A percentile compares a stretch with the other conserved stretches of the same genome.
phyloP scores from a whole-genome alignment of 2,797 vertebrate genomes.

The Myiothlypis coronata region DNA sequence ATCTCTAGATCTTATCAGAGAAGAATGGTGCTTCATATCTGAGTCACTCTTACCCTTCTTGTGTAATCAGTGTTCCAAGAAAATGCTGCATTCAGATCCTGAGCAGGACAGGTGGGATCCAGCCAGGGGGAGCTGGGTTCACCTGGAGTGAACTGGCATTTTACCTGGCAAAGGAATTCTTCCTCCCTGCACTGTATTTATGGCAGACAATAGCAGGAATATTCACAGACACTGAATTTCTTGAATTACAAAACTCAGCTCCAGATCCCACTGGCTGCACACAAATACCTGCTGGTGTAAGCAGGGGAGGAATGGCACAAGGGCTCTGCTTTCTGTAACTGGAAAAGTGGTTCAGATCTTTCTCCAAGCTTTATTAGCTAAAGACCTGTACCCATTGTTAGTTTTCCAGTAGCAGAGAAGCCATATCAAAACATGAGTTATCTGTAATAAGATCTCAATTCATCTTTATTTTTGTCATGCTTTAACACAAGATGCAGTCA shows the following conservation, averaged over 20 bases:
- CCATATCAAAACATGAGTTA: not conserved
- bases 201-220: not conserved
- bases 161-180: not conserved
- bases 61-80: not conserved
- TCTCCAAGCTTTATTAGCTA: not conserved
- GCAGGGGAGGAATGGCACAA: not conserved
- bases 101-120: not conserved
- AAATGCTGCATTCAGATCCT: not conserved
- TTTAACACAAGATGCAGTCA: not conserved
- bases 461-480: not conserved
- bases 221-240: not conserved
- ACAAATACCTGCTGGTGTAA: not conserved
- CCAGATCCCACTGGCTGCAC: not conserved
- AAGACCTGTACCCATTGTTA: not conserved
- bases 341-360: not conserved
- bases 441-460: not conserved
- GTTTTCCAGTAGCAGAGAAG: not conserved
- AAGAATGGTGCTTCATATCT: not conserved
- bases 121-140: not conserved
- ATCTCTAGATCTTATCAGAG: constrained; percentile 15
- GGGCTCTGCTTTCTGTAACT: not conserved
- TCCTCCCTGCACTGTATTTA: not conserved
- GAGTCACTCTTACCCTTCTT: constrained; percentile 17
- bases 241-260: not conserved
- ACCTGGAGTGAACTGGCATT: not conserved